These are phyloP conservation scores for Cordilura impudica DNA, from an alignment of 2,888 invertebrate genomes.

Conservation along the genomic window DNA sequence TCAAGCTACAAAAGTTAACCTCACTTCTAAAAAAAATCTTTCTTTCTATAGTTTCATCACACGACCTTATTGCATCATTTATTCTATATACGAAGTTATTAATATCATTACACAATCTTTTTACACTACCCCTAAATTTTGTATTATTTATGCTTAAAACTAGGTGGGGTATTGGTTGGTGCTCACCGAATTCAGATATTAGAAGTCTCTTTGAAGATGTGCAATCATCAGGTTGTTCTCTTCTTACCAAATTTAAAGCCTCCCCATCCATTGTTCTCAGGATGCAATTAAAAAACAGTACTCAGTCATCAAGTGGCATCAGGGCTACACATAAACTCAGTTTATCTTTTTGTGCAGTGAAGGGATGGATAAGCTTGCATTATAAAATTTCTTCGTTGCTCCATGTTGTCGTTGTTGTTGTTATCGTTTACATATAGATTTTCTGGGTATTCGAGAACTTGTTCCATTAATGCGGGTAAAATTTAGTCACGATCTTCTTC, in stretches of 20 bases:
- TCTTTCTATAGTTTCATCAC: neutral
- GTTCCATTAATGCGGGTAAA: no score
- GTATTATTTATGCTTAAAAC: no score
- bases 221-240: conserved; percentile 11
- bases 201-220: neutral
- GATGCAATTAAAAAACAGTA: neutral
- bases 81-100: neutral
- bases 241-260: neutral
- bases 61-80: neutral
- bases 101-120: no score
- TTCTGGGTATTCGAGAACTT: no score
- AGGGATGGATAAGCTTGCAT: no score
- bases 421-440: no score
- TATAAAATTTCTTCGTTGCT: no score
- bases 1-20: neutral
- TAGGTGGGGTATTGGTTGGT: neutral
- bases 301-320: neutral
- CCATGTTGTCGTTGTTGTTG: no score
- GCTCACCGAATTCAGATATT: conserved; percentile 1
- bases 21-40: neutral
- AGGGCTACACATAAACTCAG: no score
- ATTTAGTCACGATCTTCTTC: no score
- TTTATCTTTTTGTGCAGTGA: no score
- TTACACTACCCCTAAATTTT: no score
- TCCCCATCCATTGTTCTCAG: conserved; percentile 1